These are phyloP conservation scores for Baryphthengus martii DNA, from an alignment of 2,113 vertebrate species.

Conservation along the genomic window DNA sequence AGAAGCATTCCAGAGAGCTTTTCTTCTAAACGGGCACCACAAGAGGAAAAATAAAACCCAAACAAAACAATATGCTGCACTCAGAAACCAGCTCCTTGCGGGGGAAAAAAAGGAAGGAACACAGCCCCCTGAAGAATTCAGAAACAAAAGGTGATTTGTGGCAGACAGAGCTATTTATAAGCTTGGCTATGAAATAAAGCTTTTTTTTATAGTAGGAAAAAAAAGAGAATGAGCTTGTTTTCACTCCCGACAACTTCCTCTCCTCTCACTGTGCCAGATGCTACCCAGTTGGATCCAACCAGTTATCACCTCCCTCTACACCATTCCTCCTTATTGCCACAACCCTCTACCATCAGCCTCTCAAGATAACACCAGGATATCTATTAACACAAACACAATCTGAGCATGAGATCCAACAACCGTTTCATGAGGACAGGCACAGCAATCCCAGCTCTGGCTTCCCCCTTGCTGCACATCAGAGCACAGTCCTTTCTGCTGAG, in stretches of 20 bases:
- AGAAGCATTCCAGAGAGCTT: background rate
- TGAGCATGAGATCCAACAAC: background rate
- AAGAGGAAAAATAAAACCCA: background rate
- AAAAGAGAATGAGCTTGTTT: slow-evolving; percentile 9
- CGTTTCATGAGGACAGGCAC: background rate
- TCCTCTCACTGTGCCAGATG: slow-evolving; percentile 21
- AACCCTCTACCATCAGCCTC: background rate
- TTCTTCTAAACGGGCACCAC: background rate
- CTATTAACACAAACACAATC: background rate
- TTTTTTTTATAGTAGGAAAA: slow-evolving; percentile 16
- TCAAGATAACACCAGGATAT: background rate
- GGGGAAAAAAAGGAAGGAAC: background rate
- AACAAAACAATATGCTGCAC: background rate
- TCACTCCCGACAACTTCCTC: slow-evolving; percentile 28
- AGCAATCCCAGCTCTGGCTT: background rate
- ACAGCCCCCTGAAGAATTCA: background rate
- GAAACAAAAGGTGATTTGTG: slow-evolving; percentile 58
- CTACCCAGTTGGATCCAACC: slow-evolving; percentile 1
- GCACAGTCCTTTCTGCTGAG: background rate
- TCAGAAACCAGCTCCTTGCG: background rate
- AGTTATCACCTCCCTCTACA: background rate
- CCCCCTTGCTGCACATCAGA: background rate
- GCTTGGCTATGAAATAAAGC: slow-evolving; percentile 58
- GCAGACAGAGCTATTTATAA: slow-evolving; percentile 32
- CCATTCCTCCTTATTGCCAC: background rate